phyloP scores from a whole-genome alignment of 2,888 invertebrate genomes.

The Leptinotarsa juncta region DNA sequence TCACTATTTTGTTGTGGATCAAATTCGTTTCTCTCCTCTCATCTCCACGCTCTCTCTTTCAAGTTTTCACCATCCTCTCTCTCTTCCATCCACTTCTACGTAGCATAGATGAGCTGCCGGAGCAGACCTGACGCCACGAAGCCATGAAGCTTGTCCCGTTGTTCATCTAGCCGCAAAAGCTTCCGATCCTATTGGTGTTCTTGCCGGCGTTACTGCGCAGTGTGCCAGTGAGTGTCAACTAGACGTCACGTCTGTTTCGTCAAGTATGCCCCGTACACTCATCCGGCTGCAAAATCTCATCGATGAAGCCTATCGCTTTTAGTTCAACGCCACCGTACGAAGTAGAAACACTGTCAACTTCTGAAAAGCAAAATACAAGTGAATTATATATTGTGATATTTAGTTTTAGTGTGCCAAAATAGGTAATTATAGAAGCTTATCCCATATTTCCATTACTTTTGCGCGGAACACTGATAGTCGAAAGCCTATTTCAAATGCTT shows the following conservation, averaged over 20 bases:
- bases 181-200: conserved; percentile 55
- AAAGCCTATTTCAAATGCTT: no score
- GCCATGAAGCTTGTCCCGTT: conserved; percentile 59
- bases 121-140: conserved; percentile 55
- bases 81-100: conserved; percentile 65
- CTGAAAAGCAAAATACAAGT: conserved; percentile 61
- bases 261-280: conserved; percentile 47
- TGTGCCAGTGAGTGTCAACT: conserved; percentile 52
- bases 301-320: conserved; percentile 59
- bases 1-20: conserved; percentile 69
- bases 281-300: conserved; percentile 51
- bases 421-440: conserved; percentile 59
- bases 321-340: conserved; percentile 63
- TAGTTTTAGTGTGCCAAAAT: conserved; percentile 67
- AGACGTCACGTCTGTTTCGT: conserved; percentile 57
- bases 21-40: conserved; percentile 67
- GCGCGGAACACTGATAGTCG: no score
- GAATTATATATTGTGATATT: conserved; percentile 66
- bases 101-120: conserved; percentile 57
- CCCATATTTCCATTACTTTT: neutral
- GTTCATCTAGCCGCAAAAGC: conserved; percentile 57
- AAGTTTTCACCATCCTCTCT: conserved; percentile 67
- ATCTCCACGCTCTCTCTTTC: conserved; percentile 66
- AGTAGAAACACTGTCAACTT: conserved; percentile 62
- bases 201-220: conserved; percentile 52